These are phyloP conservation scores for Hemistola chrysoprasaria DNA, from an alignment of 2,888 invertebrate genomes.

Conservation along the genomic window DNA sequence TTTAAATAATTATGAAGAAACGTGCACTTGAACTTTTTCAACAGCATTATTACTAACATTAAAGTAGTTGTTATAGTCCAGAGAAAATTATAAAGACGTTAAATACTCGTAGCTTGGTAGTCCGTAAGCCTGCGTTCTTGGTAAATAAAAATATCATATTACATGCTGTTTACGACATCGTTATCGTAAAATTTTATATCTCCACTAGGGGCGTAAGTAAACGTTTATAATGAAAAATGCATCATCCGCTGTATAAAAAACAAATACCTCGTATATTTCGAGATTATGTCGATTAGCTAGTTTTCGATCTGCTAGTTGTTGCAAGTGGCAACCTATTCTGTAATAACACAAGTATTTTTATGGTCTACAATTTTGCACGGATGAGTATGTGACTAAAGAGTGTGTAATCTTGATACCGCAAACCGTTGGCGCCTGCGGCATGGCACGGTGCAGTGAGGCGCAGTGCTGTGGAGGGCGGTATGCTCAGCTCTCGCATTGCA, in stretches of 20 bases:
- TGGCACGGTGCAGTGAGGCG: conserved; percentile 13
- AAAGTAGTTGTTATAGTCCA: not conserved
- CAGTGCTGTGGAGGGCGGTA: not conserved
- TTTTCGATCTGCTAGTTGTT: no score
- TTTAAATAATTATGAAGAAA: conserved; percentile 2
- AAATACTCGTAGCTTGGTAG: not conserved
- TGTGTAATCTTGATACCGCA: conserved; percentile 45
- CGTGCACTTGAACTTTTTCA: conserved; percentile 5
- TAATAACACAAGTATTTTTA: no score
- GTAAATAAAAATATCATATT: conserved; percentile 19
- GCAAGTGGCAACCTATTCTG: no score
- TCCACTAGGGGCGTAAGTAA: not conserved
- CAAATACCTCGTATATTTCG: no score
- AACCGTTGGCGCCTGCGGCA: conserved; percentile 46
- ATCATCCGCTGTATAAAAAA: no score
- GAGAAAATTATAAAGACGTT: not conserved
- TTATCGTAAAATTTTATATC: conserved; percentile 10
- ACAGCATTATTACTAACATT: not conserved
- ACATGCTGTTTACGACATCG: conserved; percentile 8
- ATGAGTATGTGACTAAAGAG: conserved; percentile 9
- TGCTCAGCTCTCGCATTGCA: conserved; percentile 18
- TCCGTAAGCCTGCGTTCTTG: conserved; percentile 1
- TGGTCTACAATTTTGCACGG: not conserved
- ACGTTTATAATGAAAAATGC: no score
- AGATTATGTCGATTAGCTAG: no score